These are phyloP conservation scores for Omphaloscelis lunosa DNA, from an alignment of 2,888 invertebrate genomes.

Conservation along the genomic window DNA sequence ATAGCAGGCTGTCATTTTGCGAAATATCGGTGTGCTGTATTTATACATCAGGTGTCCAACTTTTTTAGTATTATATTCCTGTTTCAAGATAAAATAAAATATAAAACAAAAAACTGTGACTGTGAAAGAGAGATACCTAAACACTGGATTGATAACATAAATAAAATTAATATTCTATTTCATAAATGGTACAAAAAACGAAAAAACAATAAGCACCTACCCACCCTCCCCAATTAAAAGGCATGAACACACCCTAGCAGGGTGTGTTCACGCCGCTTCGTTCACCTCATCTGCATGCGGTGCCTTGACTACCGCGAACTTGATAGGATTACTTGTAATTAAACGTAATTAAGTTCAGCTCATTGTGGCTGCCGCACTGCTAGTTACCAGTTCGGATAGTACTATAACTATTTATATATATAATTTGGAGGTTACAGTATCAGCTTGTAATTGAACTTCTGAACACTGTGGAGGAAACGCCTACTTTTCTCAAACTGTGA, in stretches of 20 bases:
- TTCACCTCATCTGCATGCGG: conserved; percentile 54
- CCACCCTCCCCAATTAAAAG: not conserved
- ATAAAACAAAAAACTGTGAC: no score
- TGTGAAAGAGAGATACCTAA: no score
- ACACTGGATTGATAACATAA: no score
- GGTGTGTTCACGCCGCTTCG: no score
- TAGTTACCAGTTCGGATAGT: conserved; percentile 9
- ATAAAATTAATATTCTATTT: not conserved
- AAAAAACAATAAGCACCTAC: not conserved
- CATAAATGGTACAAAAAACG: not conserved
- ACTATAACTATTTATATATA: not conserved
- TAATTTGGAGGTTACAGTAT: not conserved
- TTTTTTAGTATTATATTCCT: no score
- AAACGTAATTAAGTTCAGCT: conserved; percentile 51
- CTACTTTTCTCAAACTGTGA: not conserved
- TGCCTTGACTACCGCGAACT: conserved; percentile 58
- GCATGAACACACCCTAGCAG: conserved; percentile 30
- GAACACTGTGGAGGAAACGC: not conserved
- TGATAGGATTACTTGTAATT: conserved; percentile 60
- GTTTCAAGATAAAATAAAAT: no score
- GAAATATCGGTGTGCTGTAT: no score
- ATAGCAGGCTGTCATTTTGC: no score
- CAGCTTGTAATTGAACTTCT: not conserved
- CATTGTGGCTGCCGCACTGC: conserved; percentile 2
- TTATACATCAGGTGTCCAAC: no score